Evolutionary conservation across 2,797 vertebrate species (phyloP), one percentile per base, ranked within the genome.

Genomic region (Poliocrania exsul): DNA sequence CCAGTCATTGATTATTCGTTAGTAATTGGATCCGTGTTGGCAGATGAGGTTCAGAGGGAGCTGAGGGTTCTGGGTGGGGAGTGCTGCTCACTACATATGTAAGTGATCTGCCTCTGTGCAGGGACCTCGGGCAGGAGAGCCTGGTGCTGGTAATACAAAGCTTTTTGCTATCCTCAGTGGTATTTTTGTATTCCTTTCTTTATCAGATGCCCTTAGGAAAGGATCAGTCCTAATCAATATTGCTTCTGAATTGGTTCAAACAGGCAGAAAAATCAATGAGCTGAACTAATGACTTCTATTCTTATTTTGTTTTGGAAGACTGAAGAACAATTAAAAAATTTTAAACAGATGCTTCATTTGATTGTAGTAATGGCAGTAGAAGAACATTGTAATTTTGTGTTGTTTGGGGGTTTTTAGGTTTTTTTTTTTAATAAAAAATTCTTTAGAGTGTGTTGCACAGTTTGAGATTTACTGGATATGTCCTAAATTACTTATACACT

Each of bases 171-270:
- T 97, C 92, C 97, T 97, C 95, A 70, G 96, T 94, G 95, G 95
- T 95, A 88, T 92, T 92, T 95, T 50, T 95, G 58, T 97, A 94
- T 97, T 97, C 96, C 88, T 92, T 97, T 95, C 92, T 97, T 93
- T 93, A 92, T 96, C 92, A 97, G 95, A 96, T 97, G 97, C 97
- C 97, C 97, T 92, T 90, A 97, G 98, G 98, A 97, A 93, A 97
- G 96, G 97, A 98, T 98, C 97, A 97, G 95, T 97, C 86, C 94
- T 97, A 96, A 98, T 98, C 98, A 98, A 98, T 98, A 98, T 93
- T 95, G 96, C 94, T 97, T 97, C 97, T 97, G 97, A 92, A 95
- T 96, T 97, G 96, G 93, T 96, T 97, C 87, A 97, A 94, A 86
- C 94, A 94, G 95, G 85, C 96, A 97, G 97, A 96, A 97, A 97